Percentiles rank a stretch among this genome's conserved stretches.
Evolutionary conservation across 2,797 vertebrate species (phyloP).

Genomic region (Hyperoplus immaculatus): DNA sequence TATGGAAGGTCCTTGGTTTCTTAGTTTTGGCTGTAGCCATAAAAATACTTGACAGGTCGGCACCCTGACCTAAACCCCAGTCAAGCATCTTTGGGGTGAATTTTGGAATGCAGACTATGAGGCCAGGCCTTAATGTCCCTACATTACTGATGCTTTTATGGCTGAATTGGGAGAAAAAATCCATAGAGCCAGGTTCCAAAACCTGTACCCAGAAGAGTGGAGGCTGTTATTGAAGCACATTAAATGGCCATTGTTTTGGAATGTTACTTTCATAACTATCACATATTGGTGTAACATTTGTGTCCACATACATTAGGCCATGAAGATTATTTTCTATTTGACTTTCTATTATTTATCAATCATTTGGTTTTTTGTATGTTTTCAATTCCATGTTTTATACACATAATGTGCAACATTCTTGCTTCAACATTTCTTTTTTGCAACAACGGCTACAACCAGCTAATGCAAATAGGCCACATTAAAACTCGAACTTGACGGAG

Average conservation of each 20-base stretch:
- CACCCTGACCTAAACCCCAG: slow-evolving; percentile 6
- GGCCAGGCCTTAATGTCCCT: not conserved
- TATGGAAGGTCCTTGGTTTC: not conserved
- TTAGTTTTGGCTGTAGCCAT: not conserved
- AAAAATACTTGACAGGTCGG: slow-evolving; percentile 1
- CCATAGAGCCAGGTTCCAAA: not conserved
- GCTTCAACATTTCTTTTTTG: not conserved
- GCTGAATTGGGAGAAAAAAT: slow-evolving; percentile 10
- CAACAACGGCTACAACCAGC: not conserved
- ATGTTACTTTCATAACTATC: not conserved
- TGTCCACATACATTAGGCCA: slow-evolving; percentile 7
- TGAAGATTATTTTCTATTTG: not conserved
- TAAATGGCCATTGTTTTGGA: not conserved
- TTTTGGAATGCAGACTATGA: not conserved
- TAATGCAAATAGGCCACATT: not conserved
- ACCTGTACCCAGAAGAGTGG: not conserved
- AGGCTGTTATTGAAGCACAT: not conserved
- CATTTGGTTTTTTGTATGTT: not conserved
- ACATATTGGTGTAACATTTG: not conserved
- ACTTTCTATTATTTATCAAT: not conserved
- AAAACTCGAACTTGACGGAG: not conserved
- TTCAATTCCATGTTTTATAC: too few species aligned
- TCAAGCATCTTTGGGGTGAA: slow-evolving; percentile 11
- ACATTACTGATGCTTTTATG: not conserved
- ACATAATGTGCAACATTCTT: not conserved